These are phyloP conservation scores for Aurelia aurita DNA, from an alignment of 30 jellyfish, hydroid and myxozoan species.

Conservation along the genomic window DNA sequence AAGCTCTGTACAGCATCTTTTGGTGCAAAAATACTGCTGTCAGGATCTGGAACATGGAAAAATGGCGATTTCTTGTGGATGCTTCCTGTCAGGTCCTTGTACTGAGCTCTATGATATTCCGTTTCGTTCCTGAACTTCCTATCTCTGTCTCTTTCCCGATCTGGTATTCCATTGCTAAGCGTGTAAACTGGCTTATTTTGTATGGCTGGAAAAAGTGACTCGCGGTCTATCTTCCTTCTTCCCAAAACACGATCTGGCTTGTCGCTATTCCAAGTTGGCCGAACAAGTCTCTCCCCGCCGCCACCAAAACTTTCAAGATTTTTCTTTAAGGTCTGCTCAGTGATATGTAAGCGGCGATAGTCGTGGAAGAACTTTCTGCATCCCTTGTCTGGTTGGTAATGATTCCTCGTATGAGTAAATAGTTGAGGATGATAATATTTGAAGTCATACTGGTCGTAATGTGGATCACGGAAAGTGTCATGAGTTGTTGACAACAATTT, in stretches of 20 bases:
- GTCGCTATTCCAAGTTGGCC: slow-evolving; percentile 84
- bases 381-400: slow-evolving; percentile 75
- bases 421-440: slow-evolving; percentile 79
- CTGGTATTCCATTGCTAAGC: slow-evolving; percentile 68
- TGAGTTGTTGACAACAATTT: slow-evolving; percentile 71
- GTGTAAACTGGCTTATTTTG: slow-evolving; percentile 83
- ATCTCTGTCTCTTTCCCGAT: slow-evolving; percentile 77
- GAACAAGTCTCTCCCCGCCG: slow-evolving; percentile 5
- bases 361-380: slow-evolving; percentile 68
- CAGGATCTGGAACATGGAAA: slow-evolving; percentile 76
- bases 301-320: slow-evolving; percentile 32
- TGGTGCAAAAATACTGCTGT: slow-evolving; percentile 41
- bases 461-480: slow-evolving; percentile 72
- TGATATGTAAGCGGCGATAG: slow-evolving; percentile 63
- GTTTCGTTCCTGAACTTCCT: slow-evolving; percentile 40
- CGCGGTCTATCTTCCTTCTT: slow-evolving; percentile 74
- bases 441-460: slow-evolving; percentile 41
- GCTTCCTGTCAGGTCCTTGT: slow-evolving; percentile 82
- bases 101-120: slow-evolving; percentile 61
- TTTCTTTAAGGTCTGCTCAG: slow-evolving; percentile 60
- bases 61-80: slow-evolving; percentile 51
- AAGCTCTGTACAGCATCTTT: slow-evolving; percentile 1
- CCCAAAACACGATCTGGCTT: slow-evolving; percentile 83
- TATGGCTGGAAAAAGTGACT: slow-evolving; percentile 74
- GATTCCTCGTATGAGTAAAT: slow-evolving; percentile 34